A percentile compares a stretch with the other conserved stretches of the same genome.
Evolutionary conservation across 2,888 invertebrate genomes (phyloP).

Genomic region (Erebia aethiops): DNA sequence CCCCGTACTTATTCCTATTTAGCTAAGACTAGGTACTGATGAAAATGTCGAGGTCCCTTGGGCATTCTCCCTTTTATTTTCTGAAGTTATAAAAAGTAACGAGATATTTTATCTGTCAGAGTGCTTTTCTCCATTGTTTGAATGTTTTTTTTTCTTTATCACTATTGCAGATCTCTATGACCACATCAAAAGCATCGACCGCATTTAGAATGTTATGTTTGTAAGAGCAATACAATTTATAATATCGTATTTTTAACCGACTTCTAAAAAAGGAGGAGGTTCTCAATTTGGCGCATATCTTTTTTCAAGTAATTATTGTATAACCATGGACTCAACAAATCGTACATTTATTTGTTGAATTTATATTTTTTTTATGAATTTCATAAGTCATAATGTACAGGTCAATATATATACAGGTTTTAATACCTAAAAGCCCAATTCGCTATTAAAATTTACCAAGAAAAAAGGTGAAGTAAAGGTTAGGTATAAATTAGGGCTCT

Average conservation of each 20-base stretch:
- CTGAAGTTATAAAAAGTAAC: constrained; percentile 71
- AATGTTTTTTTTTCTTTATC: constrained; percentile 36
- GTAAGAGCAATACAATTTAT: not conserved
- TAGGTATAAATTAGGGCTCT: no score
- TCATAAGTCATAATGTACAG: no score
- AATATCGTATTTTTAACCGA: not conserved
- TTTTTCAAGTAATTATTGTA: not conserved
- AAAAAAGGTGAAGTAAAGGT: no score
- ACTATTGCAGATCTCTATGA: constrained; percentile 36
- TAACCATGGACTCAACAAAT: no score
- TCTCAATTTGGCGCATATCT: no score
- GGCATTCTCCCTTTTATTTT: constrained; percentile 63
- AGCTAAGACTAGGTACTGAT: constrained; percentile 35
- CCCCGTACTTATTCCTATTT: constrained; percentile 52
- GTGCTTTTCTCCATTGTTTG: constrained; percentile 46
- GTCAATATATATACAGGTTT: no score
- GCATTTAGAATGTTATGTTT: not conserved
- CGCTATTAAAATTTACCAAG: not conserved
- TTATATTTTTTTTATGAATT: no score
- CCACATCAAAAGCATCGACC: constrained; percentile 10
- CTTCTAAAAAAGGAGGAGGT: no score
- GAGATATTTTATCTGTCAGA: constrained; percentile 68
- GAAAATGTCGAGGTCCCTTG: constrained; percentile 57
- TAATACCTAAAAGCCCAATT: not conserved
- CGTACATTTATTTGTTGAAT: no score